A percentile compares a stretch with the other conserved stretches of the same genome.
These are phyloP conservation scores for Drosophila birchii DNA, from an alignment of 2,888 invertebrate species.

Conservation along the genomic window DNA sequence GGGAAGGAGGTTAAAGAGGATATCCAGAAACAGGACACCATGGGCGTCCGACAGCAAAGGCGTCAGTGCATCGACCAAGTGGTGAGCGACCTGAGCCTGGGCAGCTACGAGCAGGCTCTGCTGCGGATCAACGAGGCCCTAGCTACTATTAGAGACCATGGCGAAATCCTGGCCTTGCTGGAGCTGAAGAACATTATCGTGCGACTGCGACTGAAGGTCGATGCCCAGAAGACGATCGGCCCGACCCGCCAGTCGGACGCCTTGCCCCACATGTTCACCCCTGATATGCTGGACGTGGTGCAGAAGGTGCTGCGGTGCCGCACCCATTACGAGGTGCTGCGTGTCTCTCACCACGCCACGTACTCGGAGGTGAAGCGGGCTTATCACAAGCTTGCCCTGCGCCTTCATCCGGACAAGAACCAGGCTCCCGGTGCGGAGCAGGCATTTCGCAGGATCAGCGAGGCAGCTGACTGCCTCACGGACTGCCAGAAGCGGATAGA, in stretches of 20 bases:
- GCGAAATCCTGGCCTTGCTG: constrained; percentile 45
- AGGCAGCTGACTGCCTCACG: constrained; percentile 91
- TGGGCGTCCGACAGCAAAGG: neutral
- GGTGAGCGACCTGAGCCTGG: constrained; percentile 52
- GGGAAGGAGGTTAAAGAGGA: neutral
- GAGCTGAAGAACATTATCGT: constrained; percentile 65
- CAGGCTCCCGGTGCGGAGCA: constrained; percentile 92
- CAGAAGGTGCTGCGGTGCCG: constrained; percentile 87
- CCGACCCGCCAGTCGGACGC: constrained; percentile 58
- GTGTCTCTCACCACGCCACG: constrained; percentile 88
- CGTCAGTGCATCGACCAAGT: constrained; percentile 28
- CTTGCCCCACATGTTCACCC: constrained; percentile 87
- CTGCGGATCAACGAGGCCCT: constrained; percentile 44
- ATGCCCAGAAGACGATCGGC: constrained; percentile 42
- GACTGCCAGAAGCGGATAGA: constrained; percentile 90
- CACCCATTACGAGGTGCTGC: constrained; percentile 92
- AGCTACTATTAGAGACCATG: constrained; percentile 11
- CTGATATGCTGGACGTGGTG: constrained; percentile 90
- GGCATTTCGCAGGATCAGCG: constrained; percentile 93
- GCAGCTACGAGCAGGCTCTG: constrained; percentile 63
- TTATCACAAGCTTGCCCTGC: constrained; percentile 91
- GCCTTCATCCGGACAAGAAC: constrained; percentile 94
- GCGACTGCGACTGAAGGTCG: constrained; percentile 51
- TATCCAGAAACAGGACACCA: neutral
- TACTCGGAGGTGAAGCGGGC: constrained; percentile 89